Evolutionary conservation across 2,113 vertebrate species (phyloP), one percentile per base, ranked within the genome.

Genomic region (Megaleporinus macrocephalus): DNA sequence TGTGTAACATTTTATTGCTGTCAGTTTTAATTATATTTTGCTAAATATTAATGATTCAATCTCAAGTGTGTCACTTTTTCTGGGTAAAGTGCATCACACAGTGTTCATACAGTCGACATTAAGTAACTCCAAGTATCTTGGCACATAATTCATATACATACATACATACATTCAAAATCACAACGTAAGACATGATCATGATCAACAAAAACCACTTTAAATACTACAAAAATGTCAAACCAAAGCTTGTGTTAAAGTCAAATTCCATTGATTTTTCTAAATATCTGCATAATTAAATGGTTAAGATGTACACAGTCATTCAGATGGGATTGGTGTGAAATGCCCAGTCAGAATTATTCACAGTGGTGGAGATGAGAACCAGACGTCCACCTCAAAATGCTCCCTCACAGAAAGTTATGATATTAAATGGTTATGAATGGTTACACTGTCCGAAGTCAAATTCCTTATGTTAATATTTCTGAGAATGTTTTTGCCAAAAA

Each of bases 1-100:
- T 75, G 88, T 68, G 62, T 84, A 79, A 7, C 7, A 22, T 89
- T 92, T 93, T 92, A 93, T 93, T 93, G 80, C 87, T 86, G 20
- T 92, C 81, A 88, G 83, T 90, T 79, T 76, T 78, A 65, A 69
- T 51, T 26, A 41, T 41, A 44, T 70, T 57, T 65, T 47, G 79
- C 71, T 68, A 41, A 13, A 59, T 78, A 63, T 57, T 78, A 80
- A 80, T 51, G 44, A 70, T 47, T 82, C 72, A 87, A 83, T 88
- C 69, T 80, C 83, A 44, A 68, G 63, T 65, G 24, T 49, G 61
- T 47, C 59, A 71, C 59, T 76, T 73, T 70, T 53, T 73, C 78
- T 69, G 81, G 65, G 80, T 90, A 88, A 91, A 91, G 91, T 92
- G 90, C 89, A 86, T 85, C 84, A 91, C 86, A 65, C 83, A 83